Evolutionary conservation across 1,140 invertebrate species (phyloP), one percentile per base, ranked within the genome.

Genomic region (Aleiodes sp.): DNA sequence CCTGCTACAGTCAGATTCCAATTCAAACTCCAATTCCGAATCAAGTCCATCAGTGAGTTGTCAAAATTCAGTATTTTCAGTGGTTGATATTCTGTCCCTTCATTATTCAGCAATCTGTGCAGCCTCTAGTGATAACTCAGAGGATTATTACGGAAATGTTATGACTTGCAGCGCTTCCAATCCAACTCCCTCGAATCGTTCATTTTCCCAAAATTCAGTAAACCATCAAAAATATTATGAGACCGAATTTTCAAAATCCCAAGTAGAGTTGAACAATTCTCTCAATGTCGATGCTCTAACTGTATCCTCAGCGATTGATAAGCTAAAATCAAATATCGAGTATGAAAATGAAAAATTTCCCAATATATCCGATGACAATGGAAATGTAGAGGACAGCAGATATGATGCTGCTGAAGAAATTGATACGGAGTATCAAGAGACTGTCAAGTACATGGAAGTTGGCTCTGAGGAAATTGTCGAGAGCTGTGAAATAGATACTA

Each of bases 401-500:
- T 84, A 82, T 43, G 78, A 81, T 39, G 31, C 74, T n/a, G n/a
- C n/a, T 10, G 76, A 81, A 61, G 78, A 84, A 43, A 74, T 79
- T 16, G 80, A 80, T 10, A 66, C 72, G 24, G 80, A 81, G 59
- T 85, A 84, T 73, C 78, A 85, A 24, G 81, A 84, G 19, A 59
- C 7, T 59, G 76, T 80, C 14, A 84, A 86, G 62, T 85, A 84
- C 35, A 84, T 84, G 75, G 82, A 86, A 63, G 84, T 85, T 19
- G 80, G 80, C 67, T 75, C 83, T 73, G 82, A 86, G 63, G 83
- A 87, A 79, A 82, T 87, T 74, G 77, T 88, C 72, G 84, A 88
- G 77, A 83, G 83, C 76, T 80, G 88, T 78, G 83, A 87, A 72
- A 85, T 88, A 28, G 87, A 88, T 14, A 29, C 7, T 74, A 87